Conservation (phyloP, 1,140 invertebrate genomes). For the Sitophilus oryzae region DNA sequence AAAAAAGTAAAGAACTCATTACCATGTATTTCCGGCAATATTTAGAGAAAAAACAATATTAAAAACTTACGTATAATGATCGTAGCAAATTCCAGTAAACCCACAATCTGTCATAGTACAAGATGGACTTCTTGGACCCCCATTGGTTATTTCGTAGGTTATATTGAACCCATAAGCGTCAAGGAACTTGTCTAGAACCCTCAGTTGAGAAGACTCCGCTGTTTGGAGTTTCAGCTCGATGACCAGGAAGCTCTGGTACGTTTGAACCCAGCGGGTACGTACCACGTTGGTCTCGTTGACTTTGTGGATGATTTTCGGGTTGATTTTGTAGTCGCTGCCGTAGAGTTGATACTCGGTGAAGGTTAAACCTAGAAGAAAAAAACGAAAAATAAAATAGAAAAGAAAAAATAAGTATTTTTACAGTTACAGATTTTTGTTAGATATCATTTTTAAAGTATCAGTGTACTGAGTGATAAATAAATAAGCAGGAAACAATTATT, state of each 20-base stretch:
- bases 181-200: constrained; percentile 71
- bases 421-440: too few relatives aligned
- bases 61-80: constrained; percentile 41
- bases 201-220: constrained; percentile 74
- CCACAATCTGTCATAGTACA: constrained; percentile 77
- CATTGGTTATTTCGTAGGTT: constrained; percentile 72
- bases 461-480: too few relatives aligned
- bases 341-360: constrained; percentile 81
- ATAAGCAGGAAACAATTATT: too few relatives aligned
- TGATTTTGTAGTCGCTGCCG: constrained; percentile 60
- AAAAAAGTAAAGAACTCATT: too few relatives aligned
- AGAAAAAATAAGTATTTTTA: too few relatives aligned
- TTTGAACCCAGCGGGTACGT: constrained; percentile 58
- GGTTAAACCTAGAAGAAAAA: constrained; percentile 45
- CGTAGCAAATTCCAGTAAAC: constrained; percentile 71
- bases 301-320: constrained; percentile 48
- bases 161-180: constrained; percentile 90
- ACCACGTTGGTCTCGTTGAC: constrained; percentile 65
- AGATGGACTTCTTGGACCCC: constrained; percentile 50
- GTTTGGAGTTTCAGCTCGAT: constrained; percentile 67
- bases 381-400: too few relatives aligned
- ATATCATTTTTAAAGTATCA: too few relatives aligned
- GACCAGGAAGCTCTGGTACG: constrained; percentile 68
- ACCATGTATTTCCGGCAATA: too few relatives aligned
- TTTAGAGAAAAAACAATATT: too few relatives aligned